Percentiles rank a stretch among this genome's conserved stretches.
Evolutionary conservation across 1,140 invertebrate genomes (phyloP).

Genomic region (Microplitis demolitor): DNA sequence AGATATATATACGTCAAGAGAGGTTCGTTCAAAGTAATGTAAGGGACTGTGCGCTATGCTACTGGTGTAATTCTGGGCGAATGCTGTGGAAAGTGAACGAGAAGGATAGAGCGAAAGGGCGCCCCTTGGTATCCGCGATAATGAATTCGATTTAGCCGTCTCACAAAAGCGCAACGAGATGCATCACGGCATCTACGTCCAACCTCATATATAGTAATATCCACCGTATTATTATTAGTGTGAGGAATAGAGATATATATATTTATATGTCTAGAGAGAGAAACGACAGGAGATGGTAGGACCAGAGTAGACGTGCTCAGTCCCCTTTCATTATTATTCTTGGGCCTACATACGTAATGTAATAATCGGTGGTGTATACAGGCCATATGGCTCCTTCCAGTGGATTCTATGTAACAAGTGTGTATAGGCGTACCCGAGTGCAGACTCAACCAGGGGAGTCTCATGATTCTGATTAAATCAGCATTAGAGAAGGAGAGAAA

Average conservation of each 20-base stretch:
- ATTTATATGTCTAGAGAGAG: background rate
- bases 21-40: background rate
- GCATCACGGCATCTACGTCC: constrained; percentile 13
- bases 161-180: constrained; percentile 55
- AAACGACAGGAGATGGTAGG: no score
- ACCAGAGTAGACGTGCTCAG: constrained; percentile 8
- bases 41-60: background rate
- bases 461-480: constrained; percentile 55
- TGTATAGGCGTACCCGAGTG: constrained; percentile 19
- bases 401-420: constrained; percentile 34
- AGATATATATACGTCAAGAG: background rate
- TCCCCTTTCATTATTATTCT: constrained; percentile 52
- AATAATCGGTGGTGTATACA: constrained; percentile 59
- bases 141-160: constrained; percentile 58
- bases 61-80: no score
- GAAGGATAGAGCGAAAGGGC: constrained; percentile 32
- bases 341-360: constrained; percentile 58
- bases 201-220: background rate
- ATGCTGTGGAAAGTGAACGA: constrained; percentile 16
- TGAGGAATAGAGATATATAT: background rate
- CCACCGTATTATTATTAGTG: background rate
- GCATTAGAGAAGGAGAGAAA: constrained; percentile 47
- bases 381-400: constrained; percentile 51
- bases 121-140: constrained; percentile 42
- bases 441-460: constrained; percentile 16